Conservation (phyloP, 2,113 vertebrate species). For the Ranitomeya imitator region DNA sequence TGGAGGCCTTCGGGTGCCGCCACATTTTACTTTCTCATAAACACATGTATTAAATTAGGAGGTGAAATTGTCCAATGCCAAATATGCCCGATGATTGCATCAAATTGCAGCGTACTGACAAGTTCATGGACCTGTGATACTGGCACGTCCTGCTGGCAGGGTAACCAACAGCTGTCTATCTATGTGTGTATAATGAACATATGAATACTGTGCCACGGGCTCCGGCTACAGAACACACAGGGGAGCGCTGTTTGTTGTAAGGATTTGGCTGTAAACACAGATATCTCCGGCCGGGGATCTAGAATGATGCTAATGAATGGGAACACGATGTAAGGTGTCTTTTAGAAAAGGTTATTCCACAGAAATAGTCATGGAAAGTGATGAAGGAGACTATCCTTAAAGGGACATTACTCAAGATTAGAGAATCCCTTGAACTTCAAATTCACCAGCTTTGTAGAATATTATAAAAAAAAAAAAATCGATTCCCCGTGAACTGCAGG, state of each 20-base stretch:
- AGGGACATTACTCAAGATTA: neutral
- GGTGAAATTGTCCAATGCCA: conserved; percentile 57
- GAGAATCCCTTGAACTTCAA: neutral
- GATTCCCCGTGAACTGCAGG: no score
- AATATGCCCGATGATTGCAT: conserved; percentile 51
- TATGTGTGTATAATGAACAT: conserved; percentile 54
- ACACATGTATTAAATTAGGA: conserved; percentile 52
- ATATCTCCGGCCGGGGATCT: neutral
- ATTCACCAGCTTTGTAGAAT: no score
- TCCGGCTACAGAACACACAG: neutral
- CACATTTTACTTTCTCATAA: conserved; percentile 39
- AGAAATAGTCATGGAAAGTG: neutral
- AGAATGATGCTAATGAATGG: conserved; percentile 36
- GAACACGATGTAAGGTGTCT: conserved; percentile 31
- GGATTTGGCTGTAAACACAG: conserved; percentile 26
- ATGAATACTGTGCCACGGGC: conserved; percentile 46
- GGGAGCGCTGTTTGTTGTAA: neutral
- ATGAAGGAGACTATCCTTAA: neutral
- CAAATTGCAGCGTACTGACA: conserved; percentile 45
- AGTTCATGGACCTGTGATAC: conserved; percentile 47
- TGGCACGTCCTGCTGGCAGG: conserved; percentile 31
- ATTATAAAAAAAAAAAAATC: no score
- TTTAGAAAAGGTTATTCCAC: conserved; percentile 24
- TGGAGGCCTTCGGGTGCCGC: conserved; percentile 5
- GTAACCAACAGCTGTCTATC: conserved; percentile 55